Percentiles rank a stretch among this genome's conserved stretches.
These are phyloP conservation scores for Nephrotoma appendiculata DNA, from an alignment of 2,888 invertebrate species.

Conservation along the genomic window DNA sequence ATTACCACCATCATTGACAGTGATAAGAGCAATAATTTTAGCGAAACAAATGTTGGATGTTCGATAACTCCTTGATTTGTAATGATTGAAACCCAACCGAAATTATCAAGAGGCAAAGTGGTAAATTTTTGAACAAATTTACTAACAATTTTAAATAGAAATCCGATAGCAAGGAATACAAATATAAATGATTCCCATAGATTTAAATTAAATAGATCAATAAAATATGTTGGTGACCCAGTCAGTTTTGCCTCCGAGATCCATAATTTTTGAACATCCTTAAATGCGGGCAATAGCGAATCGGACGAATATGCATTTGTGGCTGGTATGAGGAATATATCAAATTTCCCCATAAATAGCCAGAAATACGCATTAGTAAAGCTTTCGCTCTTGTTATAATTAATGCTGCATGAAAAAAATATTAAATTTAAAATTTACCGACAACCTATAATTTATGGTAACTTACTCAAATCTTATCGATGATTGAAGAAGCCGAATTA, in stretches of 20 bases:
- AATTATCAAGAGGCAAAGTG: not conserved
- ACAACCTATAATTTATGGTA: not conserved
- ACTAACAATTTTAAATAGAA: not conserved
- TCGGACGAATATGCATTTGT: not conserved
- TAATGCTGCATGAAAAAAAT: not conserved
- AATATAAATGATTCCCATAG: not conserved
- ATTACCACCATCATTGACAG: not conserved
- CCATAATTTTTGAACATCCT: not conserved
- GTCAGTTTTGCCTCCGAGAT: not conserved
- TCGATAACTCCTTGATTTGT: not conserved
- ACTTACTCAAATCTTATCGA: not conserved
- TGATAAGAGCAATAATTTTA: not conserved
- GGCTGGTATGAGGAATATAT: not conserved
- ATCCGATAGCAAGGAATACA: not conserved
- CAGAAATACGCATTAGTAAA: not conserved
- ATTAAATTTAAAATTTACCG: not conserved
- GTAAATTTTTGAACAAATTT: not conserved
- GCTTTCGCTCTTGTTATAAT: not conserved
- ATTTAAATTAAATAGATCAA: not conserved
- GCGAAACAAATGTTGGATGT: not conserved
- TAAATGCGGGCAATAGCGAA: not conserved
- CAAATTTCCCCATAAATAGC: not conserved
- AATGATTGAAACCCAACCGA: not conserved
- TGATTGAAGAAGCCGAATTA: not conserved
- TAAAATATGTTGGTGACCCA: not conserved